Evolutionary conservation across 2,113 vertebrate species (phyloP), one percentile per base, ranked within the genome.

Genomic region (Ictalurus punctatus): DNA sequence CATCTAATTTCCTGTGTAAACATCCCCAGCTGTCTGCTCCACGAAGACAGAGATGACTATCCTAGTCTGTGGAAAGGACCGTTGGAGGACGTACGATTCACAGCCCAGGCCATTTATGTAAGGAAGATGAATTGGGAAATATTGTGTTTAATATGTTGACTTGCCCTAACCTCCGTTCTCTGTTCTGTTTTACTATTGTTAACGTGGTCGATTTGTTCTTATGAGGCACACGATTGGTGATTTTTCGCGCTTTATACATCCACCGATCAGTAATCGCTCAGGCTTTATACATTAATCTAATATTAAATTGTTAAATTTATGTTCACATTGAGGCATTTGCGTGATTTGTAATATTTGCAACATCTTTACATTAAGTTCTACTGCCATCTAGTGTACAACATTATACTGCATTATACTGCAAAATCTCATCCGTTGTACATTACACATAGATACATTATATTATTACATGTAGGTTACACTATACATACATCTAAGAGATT

Each of bases 371-470:
- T 63, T 73, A 34, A 34, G 63, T 61, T 87, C 34, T 86, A 93
- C 83, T 94, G 94, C 92, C 95, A 94, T 90, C 94, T 87, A 94
- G 92, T 94, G 95, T 87, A 90, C 27, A 65, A 59, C 1, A 4
- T 19, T n/a, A 56, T 37, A 34, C 76, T 65, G 44, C 1, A 4
- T 19, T n/a, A 56, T 37, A 34, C 76, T 65, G 44, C 16, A 23
- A 67, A 69, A 58, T 40, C 9, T 63, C 48, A 54, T 30, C n/a
- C 5, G 2, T 54, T 54, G 4, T 79, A 8, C 40, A 16, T 13
- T 48, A 78, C 40, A 44, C 44, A 37, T 17, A 71, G 23, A 8
- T 7, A 71, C 7, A n/a, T 52, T 79, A 17, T 23, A 30, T 13
- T 23, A 30, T 13, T 48, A 78, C 40, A 44, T 54, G 4, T 79